A percentile compares a stretch with the other conserved stretches of the same genome.
Evolutionary conservation across 2,113 vertebrate species (phyloP).

Genomic region (Paralichthys olivaceus): DNA sequence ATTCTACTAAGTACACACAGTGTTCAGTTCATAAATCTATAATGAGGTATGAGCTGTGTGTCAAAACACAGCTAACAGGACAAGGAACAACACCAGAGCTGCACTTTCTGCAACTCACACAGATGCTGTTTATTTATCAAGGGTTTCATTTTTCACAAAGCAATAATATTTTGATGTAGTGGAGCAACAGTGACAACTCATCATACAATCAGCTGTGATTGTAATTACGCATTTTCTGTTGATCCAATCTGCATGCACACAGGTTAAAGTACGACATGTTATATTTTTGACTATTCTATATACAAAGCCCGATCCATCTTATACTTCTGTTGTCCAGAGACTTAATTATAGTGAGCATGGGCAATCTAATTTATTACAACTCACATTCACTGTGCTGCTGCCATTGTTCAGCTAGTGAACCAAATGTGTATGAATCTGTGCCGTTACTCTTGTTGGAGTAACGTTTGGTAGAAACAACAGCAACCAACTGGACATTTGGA

Average conservation of each 20-base stretch:
- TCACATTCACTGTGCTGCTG: not conserved
- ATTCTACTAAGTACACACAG: conserved; percentile 1
- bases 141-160: conserved; percentile 11
- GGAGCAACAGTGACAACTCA: not conserved
- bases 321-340: not conserved
- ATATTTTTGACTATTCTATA: too few relatives aligned
- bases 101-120: conserved; percentile 18
- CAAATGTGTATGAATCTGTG: not conserved
- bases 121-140: conserved; percentile 28
- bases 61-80: conserved; percentile 19
- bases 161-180: not conserved
- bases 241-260: too few relatives aligned
- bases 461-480: not conserved
- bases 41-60: conserved; percentile 32
- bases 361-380: not conserved
- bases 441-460: not conserved
- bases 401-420: not conserved
- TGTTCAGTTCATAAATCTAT: conserved; percentile 37
- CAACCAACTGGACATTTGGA: not conserved
- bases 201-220: not conserved
- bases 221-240: not conserved
- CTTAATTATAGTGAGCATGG: not conserved
- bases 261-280: too few relatives aligned
- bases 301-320: too few relatives aligned
- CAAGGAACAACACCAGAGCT: not conserved